Base-by-base conservation (phyloP, 1,140 invertebrate species). In the Trachelipus rathkii region DNA sequence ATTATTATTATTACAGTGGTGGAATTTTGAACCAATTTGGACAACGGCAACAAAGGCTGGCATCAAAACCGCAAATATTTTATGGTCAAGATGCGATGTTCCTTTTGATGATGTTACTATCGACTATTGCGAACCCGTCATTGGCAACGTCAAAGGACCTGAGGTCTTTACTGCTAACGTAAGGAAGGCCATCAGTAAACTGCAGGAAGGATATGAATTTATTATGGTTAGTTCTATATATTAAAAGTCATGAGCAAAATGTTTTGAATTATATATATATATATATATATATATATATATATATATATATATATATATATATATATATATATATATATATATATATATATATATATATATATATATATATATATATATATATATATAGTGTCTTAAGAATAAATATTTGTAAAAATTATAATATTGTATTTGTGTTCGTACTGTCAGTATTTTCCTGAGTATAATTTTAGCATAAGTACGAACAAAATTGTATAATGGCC, bases 41-140 rank as follows among this genome's bases (percentile, higher is more conserved):
- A 84, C 85, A 8, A 83, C 84, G 9, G 84, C 84, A 0, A 82
- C 79, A 21, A 83, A 82, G 45, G 81, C 84, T 79, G 83, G 84
- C n/a, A 84, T 84, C 66, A 82, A 78, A 72, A 81, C 83, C 11
- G 84, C 83, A 72, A 77, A 85, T 71, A 85, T 82, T 69, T 83
- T 84, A 73, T 87, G 86, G 85, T 83, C 84, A 10, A 85, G 86
- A 15, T 86, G 86, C 78, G 84, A 87, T 68, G 84, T 86, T 10
- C 79, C 82, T 6, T 85, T 87, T 23, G 77, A 84, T 23, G 83
- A 83, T 10, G 75, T 82, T 7, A 80, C 77, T 13, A 85, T 86
- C 0, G 80, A 84, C 3, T 83, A 78, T 23, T 86, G 84, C 77
- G 79, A 78, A 24, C 68, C 46, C 9, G 77, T 78, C 15, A 33